Percentiles rank a stretch among this genome's conserved stretches.
Evolutionary conservation across 2,888 invertebrate genomes (phyloP).

Genomic region (Biston betularia): DNA sequence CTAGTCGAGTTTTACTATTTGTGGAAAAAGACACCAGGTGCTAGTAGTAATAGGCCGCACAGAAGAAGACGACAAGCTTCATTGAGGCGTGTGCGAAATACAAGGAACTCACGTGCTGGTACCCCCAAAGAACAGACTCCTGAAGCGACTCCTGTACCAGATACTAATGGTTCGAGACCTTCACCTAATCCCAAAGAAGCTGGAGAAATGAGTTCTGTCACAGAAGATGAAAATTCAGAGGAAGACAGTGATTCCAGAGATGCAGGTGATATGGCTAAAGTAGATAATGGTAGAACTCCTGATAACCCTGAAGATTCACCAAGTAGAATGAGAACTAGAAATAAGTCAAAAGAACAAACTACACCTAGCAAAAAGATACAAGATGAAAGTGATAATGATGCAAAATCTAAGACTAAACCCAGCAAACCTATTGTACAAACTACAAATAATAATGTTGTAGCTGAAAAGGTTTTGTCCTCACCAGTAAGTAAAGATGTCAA

Average conservation of each 20-base stretch:
- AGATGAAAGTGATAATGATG: slow-evolving; percentile 82
- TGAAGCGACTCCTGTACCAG: slow-evolving; percentile 83
- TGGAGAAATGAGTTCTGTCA: slow-evolving; percentile 92
- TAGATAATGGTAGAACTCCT: slow-evolving; percentile 91
- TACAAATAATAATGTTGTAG: slow-evolving; percentile 74
- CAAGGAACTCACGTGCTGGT: slow-evolving; percentile 94
- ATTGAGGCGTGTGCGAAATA: slow-evolving; percentile 94
- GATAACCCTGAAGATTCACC: slow-evolving; percentile 93
- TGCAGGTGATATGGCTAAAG: slow-evolving; percentile 92
- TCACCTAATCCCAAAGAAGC: slow-evolving; percentile 89
- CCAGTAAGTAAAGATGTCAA: slow-evolving; percentile 76
- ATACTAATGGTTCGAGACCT: slow-evolving; percentile 85
- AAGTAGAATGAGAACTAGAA: slow-evolving; percentile 95
- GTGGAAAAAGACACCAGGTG: slow-evolving; percentile 99
- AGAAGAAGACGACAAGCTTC: slow-evolving; percentile 95
- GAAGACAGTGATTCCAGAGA: slow-evolving; percentile 98
- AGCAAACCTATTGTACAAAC: slow-evolving; percentile 70
- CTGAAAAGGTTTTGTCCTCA: slow-evolving; percentile 73
- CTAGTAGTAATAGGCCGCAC: slow-evolving; percentile 98
- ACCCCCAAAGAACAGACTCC: slow-evolving; percentile 91
- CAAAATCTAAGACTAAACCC: slow-evolving; percentile 71
- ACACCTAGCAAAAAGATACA: slow-evolving; percentile 80
- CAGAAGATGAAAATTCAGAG: slow-evolving; percentile 96
- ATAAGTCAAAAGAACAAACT: slow-evolving; percentile 92
- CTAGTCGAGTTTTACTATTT: slow-evolving; percentile 99